Evolutionary conservation across 2,888 invertebrate genomes (phyloP), one percentile per base, ranked within the genome.

Genomic region (Automeris io): DNA sequence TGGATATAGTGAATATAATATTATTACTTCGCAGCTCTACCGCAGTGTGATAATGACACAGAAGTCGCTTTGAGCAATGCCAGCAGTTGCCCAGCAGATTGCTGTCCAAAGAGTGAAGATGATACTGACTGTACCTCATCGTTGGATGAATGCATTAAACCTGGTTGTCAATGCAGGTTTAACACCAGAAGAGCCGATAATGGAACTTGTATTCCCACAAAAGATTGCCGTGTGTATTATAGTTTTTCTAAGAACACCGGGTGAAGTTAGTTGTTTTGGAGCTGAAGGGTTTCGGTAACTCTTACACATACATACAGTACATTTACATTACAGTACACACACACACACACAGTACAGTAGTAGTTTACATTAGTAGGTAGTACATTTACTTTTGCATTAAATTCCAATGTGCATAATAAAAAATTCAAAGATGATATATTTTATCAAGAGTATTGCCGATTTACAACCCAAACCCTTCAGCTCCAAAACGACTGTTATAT

Each of bases 181-280:
- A 66, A 70, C 47, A 41, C 46, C 25, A 55, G 57, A 13, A 55
- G 61, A n/a, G 49, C 48, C 23, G 45, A 50, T 0, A 65, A 61
- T 38, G 61, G 58, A 9, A 60, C 53, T 4, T 72, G 62, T 32
- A 57, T 63, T 26, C 46, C 49, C 3, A 49, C 51, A 4, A 42
- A 36, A 24, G 23, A 49, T 0, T 73, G 73, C 33, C 70, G 72
- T 73, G 49, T 57, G 71, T 59, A 36, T 9, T 37, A 18, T 26
- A 24, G 23, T 6, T 9, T 32, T 9, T 29, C 2, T 6, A n/a
- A n/a, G n/a, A n/a, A n/a, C n/a, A n/a, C n/a, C n/a, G n/a, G n/a
- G n/a, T n/a, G n/a, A n/a, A n/a, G n/a, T n/a, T n/a, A n/a, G n/a
- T n/a, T n/a, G n/a, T n/a, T n/a, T n/a, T n/a, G n/a, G n/a, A 29